Evolutionary conservation across 2,888 invertebrate species (phyloP), one percentile per base, ranked within the genome.

Genomic region (Hybos culiciformis): DNA sequence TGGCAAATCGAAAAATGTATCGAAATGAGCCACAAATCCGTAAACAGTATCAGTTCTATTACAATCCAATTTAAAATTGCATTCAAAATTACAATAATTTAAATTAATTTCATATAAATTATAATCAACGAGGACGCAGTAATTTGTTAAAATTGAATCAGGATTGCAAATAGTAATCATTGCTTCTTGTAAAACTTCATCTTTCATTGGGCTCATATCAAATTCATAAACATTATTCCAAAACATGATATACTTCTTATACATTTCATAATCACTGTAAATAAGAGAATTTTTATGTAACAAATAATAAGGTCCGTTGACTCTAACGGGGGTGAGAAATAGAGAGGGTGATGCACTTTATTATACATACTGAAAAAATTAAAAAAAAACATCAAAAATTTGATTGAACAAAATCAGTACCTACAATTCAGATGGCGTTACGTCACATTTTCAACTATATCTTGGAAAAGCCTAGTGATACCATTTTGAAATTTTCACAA

Each of bases 221-320:
- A 85, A 91, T 1, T 91, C 92, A 56, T 93, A 93, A 0, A 96
- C 93, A 64, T 93, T 74, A 15, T 87, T 80, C 94, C 94, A 96
- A 62, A 83, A 93, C 36, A 76, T 75, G 3, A 94, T 78, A 43
- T 80, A 71, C 50, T 77, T 77, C 29, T 76, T 71, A 55, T 87
- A 82, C 12, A 80, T 73, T 8, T 76, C 78, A 66, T 68, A 58
- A 70, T 90, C 88, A 51, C 82, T 81, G 53, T 83, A 77, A 3
- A n/a, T n/a, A n/a, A n/a, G n/a, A n/a, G n/a, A n/a, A n/a, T n/a
- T n/a, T n/a, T n/a, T n/a, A n/a, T n/a, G n/a, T n/a, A n/a, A n/a
- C n/a, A n/a, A n/a, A n/a, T n/a, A n/a, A n/a, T n/a, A n/a, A n/a
- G n/a, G n/a, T n/a, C n/a, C n/a, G n/a, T n/a, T n/a, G n/a, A n/a